Percentiles rank a stretch among this genome's conserved stretches.
Evolutionary conservation across 2,888 invertebrate species (phyloP).

Genomic region (Drosophila nr. fundita): DNA sequence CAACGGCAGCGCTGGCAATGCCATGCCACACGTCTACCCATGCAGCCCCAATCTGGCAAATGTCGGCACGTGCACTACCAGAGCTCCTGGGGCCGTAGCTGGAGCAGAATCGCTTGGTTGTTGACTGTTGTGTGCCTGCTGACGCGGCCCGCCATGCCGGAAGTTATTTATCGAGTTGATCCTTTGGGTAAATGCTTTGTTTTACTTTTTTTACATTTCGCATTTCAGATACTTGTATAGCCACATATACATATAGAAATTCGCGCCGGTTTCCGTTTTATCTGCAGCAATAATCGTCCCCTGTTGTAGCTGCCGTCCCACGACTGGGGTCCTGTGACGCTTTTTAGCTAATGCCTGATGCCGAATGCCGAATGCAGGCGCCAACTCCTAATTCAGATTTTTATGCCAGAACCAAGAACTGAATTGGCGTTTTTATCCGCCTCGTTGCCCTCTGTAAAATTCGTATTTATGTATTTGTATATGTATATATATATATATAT

Average conservation of each 20-base stretch:
- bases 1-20: constrained; percentile 37
- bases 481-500: not conserved
- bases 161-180: constrained; percentile 85
- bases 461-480: constrained; percentile 13
- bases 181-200: constrained; percentile 83
- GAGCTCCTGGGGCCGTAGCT: constrained; percentile 45
- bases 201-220: constrained; percentile 54
- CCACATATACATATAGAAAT: constrained; percentile 52
- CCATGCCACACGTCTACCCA: constrained; percentile 13
- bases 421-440: constrained; percentile 29
- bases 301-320: constrained; percentile 9
- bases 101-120: constrained; percentile 74
- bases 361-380: constrained; percentile 39
- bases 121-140: constrained; percentile 79
- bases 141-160: constrained; percentile 82
- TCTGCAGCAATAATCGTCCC: constrained; percentile 58
- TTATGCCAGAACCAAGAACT: constrained; percentile 14
- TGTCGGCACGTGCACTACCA: constrained; percentile 70
- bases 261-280: constrained; percentile 57
- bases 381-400: constrained; percentile 14
- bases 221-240: constrained; percentile 36
- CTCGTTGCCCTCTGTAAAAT: constrained; percentile 24
- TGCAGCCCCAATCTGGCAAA: constrained; percentile 38
- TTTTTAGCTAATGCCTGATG: constrained; percentile 54
- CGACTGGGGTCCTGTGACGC: constrained; percentile 23